Base-by-base conservation (phyloP, 2,888 invertebrate species). In the Phyllotreta cruciferae region DNA sequence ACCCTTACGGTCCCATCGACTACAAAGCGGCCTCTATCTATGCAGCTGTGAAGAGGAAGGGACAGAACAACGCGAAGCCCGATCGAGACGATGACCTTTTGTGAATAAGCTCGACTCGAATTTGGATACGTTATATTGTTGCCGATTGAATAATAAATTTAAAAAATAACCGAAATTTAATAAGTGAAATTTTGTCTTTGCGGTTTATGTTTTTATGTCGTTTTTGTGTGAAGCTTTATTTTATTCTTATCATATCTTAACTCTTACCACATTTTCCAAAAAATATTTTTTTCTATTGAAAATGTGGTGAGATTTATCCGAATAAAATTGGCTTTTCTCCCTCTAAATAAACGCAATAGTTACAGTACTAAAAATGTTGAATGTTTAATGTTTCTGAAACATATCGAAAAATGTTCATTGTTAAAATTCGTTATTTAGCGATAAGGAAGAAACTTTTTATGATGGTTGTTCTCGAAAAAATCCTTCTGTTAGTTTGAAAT, bases 1-100 rank as follows among this genome's bases (percentile, higher is more conserved):
- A 90, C 78, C 92, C 92, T 75, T 94, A 94, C 81, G 94, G 94
- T 71, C 94, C 94, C 52, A 94, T 94, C 79, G 92, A 94, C 83
- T 94, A 94, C 83, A 94, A 94, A 79, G 91, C 91, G 67, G 94
- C 94, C 63, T 94, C 93, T 39, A 87, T 93, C 74, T 89, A 91
- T 82, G 90, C 91, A 64, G 87, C 89, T 73, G 88, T 90, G 83
- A 90, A 90, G 80, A 87, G 88, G 78, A 83, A 86, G 7, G 85
- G 84, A 73, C 75, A 78, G 68, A 78, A 76, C 70, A 64, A 61
- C 39, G 78, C 77, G 55, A 71, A 73, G 66, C 70, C 78, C 66
- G 78, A 80, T 64, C 77, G 78, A 60, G 74, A 74, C 67, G 68
- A 80, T 68, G 80, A 81, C 70, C 74, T 81, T 69, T 75, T 81